Conservation (phyloP, 2,797 vertebrate genomes). For the Benthosema pterotum region DNA sequence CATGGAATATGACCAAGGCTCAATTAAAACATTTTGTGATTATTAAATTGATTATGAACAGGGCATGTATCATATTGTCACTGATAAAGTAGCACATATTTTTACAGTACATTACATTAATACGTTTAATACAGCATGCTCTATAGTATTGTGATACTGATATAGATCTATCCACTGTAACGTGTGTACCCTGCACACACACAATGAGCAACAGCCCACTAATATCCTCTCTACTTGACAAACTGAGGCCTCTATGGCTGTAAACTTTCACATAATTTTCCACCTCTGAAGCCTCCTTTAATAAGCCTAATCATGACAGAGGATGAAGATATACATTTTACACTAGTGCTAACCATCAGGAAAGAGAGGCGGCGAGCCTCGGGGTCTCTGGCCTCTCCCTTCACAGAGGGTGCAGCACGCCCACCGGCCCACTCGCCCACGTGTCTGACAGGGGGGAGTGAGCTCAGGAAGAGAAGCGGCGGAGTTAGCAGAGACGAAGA, state of each 20-base stretch:
- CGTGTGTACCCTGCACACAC: too few species aligned
- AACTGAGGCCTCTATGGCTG: too few species aligned
- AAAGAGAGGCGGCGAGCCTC: constrained; percentile 39
- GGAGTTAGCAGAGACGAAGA: constrained; percentile 50
- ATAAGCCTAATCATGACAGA: constrained; percentile 55
- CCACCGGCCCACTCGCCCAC: constrained; percentile 59
- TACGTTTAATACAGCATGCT: too few species aligned
- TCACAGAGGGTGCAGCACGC: constrained; percentile 27
- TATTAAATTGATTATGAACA: too few species aligned
- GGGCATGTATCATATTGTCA: too few species aligned
- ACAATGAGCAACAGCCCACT: too few species aligned
- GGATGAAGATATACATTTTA: constrained; percentile 75
- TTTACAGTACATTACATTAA: too few species aligned
- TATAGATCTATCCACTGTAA: too few species aligned
- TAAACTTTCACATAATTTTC: constrained; percentile 27
- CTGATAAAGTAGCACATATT: too few species aligned
- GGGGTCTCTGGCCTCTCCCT: constrained; percentile 54
- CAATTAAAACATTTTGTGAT: too few species aligned
- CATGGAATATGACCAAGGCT: constrained; percentile 25
- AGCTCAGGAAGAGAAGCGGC: constrained; percentile 41
- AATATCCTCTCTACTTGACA: too few species aligned
- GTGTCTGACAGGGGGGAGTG: constrained; percentile 55
- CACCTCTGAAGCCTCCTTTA: constrained; percentile 43
- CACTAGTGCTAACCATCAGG: constrained; percentile 61
- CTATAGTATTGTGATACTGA: too few species aligned